Conservation (phyloP, 1,140 invertebrate species). For the Drosophila ohnishii region DNA sequence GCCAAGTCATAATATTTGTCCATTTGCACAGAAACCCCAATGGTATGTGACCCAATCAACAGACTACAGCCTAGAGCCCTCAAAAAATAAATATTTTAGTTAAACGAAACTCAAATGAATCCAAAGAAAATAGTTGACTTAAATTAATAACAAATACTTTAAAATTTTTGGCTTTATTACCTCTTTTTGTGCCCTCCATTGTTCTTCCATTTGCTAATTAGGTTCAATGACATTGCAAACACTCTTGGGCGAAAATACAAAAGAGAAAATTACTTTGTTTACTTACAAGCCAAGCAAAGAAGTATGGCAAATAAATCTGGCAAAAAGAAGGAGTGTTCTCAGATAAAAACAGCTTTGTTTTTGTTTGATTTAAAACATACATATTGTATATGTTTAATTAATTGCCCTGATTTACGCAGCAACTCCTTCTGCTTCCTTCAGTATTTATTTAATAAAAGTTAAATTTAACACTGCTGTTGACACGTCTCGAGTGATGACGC, state of each 20-base stretch:
- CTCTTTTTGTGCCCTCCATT: neutral
- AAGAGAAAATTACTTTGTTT: constrained; percentile 37
- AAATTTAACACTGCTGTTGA: constrained; percentile 8
- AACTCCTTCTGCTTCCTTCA: constrained; percentile 1
- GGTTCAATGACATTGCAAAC: constrained; percentile 28
- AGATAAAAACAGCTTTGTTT: neutral
- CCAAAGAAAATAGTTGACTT: neutral
- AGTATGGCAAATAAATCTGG: constrained; percentile 18
- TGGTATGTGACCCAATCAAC: constrained; percentile 34
- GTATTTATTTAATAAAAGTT: constrained; percentile 24
- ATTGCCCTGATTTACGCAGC: constrained; percentile 8
- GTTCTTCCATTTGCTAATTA: constrained; percentile 21
- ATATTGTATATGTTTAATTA: constrained; percentile 5
- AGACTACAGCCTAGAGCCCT: neutral
- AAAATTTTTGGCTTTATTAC: neutral
- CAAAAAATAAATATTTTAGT: neutral
- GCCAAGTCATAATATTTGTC: constrained; percentile 30
- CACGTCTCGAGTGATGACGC: constrained; percentile 10
- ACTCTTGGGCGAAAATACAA: neutral
- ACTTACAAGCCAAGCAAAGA: constrained; percentile 14
- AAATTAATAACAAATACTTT: neutral
- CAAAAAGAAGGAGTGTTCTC: neutral
- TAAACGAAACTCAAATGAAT: neutral
- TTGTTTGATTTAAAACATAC: constrained; percentile 9
- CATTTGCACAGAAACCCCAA: constrained; percentile 12